A percentile compares a stretch with the other conserved stretches of the same genome.
phyloP scores from a whole-genome alignment of 2,888 invertebrate species.

The Galerucella pusilla region DNA sequence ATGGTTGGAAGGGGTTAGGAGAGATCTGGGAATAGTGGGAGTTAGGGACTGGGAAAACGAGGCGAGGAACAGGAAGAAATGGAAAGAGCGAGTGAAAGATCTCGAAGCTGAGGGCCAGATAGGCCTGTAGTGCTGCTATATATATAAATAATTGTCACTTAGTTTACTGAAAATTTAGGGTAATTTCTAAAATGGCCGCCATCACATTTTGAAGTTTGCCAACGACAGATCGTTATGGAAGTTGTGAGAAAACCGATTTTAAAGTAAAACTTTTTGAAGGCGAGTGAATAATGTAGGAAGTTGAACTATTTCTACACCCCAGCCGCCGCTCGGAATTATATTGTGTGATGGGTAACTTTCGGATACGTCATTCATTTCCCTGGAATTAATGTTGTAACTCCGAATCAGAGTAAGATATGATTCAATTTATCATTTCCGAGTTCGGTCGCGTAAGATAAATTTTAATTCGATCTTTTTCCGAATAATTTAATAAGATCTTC shows the following conservation, averaged over 20 bases:
- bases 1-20: no score
- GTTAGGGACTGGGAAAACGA: no score
- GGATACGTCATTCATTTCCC: slow-evolving; percentile 7
- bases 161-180: background rate
- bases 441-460: background rate
- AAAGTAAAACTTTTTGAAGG: slow-evolving; percentile 22
- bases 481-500: background rate
- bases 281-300: slow-evolving; percentile 24
- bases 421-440: slow-evolving; percentile 6
- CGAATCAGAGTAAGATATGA: slow-evolving; percentile 10
- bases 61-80: no score
- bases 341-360: slow-evolving; percentile 16
- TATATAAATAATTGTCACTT: background rate
- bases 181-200: background rate
- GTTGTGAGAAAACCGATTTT: slow-evolving; percentile 15
- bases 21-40: no score
- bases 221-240: slow-evolving; percentile 10
- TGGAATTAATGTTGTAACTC: slow-evolving; percentile 12
- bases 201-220: slow-evolving; percentile 3
- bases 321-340: slow-evolving; percentile 6
- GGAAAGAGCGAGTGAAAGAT: no score
- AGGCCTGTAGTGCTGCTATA: no score
- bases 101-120: no score
- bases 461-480: background rate
- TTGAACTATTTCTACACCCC: slow-evolving; percentile 12